phyloP scores from a whole-genome alignment of 2,113 vertebrate genomes.

The Centrocercus urophasianus region DNA sequence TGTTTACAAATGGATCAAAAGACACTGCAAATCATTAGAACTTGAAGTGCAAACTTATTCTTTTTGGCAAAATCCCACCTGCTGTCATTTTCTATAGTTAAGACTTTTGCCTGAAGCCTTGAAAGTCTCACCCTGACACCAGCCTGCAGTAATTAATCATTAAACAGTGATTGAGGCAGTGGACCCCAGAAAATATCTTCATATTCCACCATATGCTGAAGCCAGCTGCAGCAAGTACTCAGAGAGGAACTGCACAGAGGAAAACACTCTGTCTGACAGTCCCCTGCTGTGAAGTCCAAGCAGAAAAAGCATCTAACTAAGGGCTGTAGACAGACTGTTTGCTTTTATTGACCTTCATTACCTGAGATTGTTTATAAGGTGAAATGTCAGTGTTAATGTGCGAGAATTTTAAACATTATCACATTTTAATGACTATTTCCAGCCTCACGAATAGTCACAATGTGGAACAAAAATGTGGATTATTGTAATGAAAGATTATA shows the following conservation, averaged over 20 bases:
- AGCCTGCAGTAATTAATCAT: conserved; percentile 85
- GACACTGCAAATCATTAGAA: conserved; percentile 66
- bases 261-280: conserved; percentile 67
- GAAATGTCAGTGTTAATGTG: conserved; percentile 79
- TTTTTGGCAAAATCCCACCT: conserved; percentile 68
- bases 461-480: conserved; percentile 65
- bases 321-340: conserved; percentile 70
- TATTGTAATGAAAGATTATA: conserved; percentile 72
- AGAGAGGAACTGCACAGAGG: conserved; percentile 67
- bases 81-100: conserved; percentile 80
- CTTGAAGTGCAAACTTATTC: conserved; percentile 59
- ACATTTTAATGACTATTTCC: conserved; percentile 72
- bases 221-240: conserved; percentile 79
- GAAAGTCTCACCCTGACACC: conserved; percentile 78
- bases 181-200: conserved; percentile 78
- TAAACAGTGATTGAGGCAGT: conserved; percentile 78
- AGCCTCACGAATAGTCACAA: conserved; percentile 43
- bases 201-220: conserved; percentile 80
- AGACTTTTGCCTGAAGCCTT: conserved; percentile 77
- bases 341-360: conserved; percentile 81
- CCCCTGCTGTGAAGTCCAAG: conserved; percentile 77
- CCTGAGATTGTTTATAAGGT: conserved; percentile 79
- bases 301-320: conserved; percentile 65
- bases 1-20: conserved; percentile 71
- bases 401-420: conserved; percentile 78